A percentile compares a stretch with the other conserved stretches of the same genome.
Evolutionary conservation across 2,797 vertebrate genomes (phyloP).

Genomic region (Lithobates sylvaticus): DNA sequence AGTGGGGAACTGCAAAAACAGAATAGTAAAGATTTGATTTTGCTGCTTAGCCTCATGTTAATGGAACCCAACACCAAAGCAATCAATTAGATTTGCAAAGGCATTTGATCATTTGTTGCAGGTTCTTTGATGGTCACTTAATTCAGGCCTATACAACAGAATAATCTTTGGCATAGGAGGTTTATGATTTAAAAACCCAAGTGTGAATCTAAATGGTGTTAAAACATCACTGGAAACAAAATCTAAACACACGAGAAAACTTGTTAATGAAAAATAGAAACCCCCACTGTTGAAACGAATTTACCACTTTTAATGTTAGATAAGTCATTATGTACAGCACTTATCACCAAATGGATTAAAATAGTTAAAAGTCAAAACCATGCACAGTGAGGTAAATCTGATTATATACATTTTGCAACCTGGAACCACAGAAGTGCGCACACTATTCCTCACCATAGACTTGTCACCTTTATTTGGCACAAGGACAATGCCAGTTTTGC

Average conservation of each 20-base stretch:
- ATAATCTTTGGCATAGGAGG: not conserved
- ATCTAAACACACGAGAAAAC: slow-evolving; percentile 35
- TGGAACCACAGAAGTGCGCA: slow-evolving; percentile 77
- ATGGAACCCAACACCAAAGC: slow-evolving; percentile 41
- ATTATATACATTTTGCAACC: slow-evolving; percentile 73
- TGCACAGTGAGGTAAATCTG: slow-evolving; percentile 73
- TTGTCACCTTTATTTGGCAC: slow-evolving; percentile 91
- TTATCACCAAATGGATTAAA: slow-evolving; percentile 37
- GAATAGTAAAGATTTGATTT: slow-evolving; percentile 16
- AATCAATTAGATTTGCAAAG: slow-evolving; percentile 50
- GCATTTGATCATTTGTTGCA: slow-evolving; percentile 46
- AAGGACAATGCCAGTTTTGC: slow-evolving; percentile 99
- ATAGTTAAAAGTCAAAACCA: slow-evolving; percentile 70
- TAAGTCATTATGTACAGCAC: slow-evolving; percentile 30
- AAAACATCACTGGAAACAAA: slow-evolving; percentile 45
- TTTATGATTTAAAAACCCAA: slow-evolving; percentile 42
- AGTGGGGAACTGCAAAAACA: slow-evolving; percentile 76
- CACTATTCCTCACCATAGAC: slow-evolving; percentile 93
- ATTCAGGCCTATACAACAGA: not conserved
- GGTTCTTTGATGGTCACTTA: slow-evolving; percentile 23
- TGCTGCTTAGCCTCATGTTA: not conserved
- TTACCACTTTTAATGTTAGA: slow-evolving; percentile 47
- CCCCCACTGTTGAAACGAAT: slow-evolving; percentile 24
- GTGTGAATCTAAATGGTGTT: slow-evolving; percentile 46
- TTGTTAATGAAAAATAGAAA: slow-evolving; percentile 52